phyloP scores from a whole-genome alignment of 2,113 vertebrate species.

The Burhinus oedicnemus region DNA sequence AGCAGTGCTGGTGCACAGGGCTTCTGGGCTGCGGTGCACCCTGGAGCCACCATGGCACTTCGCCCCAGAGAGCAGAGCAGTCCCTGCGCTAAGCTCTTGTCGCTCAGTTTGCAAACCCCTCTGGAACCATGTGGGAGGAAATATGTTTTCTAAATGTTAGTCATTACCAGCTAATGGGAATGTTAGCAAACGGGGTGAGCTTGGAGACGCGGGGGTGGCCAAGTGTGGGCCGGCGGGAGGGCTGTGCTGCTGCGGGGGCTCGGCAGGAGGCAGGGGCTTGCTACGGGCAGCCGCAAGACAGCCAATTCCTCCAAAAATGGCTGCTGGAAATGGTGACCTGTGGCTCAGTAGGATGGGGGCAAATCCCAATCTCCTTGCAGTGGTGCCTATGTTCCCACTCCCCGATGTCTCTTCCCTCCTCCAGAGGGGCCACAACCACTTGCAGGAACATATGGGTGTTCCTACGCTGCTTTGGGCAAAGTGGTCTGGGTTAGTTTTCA shows the following conservation, averaged over 20 bases:
- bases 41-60: neutral
- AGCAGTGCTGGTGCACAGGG: neutral
- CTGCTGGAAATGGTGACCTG: neutral
- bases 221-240: neutral
- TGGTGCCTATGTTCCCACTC: neutral
- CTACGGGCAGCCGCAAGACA: neutral
- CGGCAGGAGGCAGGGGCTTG: neutral
- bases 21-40: neutral
- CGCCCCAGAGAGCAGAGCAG: constrained; percentile 14
- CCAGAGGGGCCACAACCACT: fast-evolving
- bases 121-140: constrained; percentile 64
- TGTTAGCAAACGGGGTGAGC: constrained; percentile 36
- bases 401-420: fast-evolving
- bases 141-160: constrained; percentile 62
- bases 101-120: constrained; percentile 51
- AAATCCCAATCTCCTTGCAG: neutral
- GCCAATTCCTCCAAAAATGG: neutral
- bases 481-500: neutral
- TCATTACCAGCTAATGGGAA: constrained; percentile 61
- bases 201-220: neutral
- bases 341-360: neutral
- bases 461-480: neutral
- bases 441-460: neutral
- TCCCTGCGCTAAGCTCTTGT: neutral
- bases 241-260: neutral